Evolutionary conservation across 1,140 invertebrate genomes (phyloP), one percentile per base, ranked within the genome.

Genomic region (Eurosta solidaginis): DNA sequence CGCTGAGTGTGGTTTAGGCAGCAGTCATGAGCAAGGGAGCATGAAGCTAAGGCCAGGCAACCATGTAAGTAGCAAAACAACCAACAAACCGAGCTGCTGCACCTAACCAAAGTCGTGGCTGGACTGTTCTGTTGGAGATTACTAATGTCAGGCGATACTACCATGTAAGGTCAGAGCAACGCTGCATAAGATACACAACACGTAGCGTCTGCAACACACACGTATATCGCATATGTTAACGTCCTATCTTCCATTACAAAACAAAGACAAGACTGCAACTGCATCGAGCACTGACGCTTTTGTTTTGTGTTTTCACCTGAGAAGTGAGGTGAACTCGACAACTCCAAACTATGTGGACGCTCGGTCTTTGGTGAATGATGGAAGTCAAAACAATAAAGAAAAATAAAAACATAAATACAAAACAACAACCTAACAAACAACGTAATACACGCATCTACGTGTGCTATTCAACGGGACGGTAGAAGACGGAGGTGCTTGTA

Each of bases 311-410:
- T 40, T 68, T 12, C 40, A 68, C 59, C 59, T 68, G 59, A 9
- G 33, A 29, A 68, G 33, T 68, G 59, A 40, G 59, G 33, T 68
- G 59, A 68, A 68, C 33, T 52, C 36, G 59, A 52, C 42, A 44
- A 5, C 5, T 12, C 5, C 42, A 44, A 5, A 44, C 42, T 12
- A 54, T 27, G 59, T 17, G 29, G 59, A 63, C 59, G 59, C 33
- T 68, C 33, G 59, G 40, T 40, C 59, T 20, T 27, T 25, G 74
- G 74, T 47, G 74, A 75, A 50, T 47, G 74, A 47, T 47, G 74
- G 74, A 44, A 76, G 52, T 52, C 49, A 76, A 76, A 76, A 52
- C 75, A 76, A 76, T 33, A 54, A 68, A 36, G 40, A 63, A 12
- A 22, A 68, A 68, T 68, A 40, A 68, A 68, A 68, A 68, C 36